Base-by-base conservation (phyloP, 2,797 vertebrate species). In the Aotus griseimembra region DNA sequence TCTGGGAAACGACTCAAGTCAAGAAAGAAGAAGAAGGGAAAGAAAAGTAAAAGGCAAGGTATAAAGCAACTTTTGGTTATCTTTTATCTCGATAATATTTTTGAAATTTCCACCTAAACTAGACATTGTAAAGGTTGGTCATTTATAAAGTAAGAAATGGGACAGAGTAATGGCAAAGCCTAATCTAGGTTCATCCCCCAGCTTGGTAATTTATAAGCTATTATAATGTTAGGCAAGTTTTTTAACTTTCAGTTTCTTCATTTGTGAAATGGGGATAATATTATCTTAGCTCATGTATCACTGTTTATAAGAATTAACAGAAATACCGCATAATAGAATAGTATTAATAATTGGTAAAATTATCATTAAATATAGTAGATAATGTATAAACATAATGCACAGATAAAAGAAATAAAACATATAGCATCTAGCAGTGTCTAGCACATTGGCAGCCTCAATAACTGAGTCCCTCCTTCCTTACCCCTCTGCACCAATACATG, bases 191-290 rank as follows among this genome's bases (percentile, higher is more conserved):
- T 80, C 15, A 73, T 19, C 13, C 3, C 14, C 24, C 26, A 28
- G n/a, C 22, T 80, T 73, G 50, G 80, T 61, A 73, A 52, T 52
- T 50, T 61, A 67, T 50, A 79, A 79, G 46, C 19, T 73, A 64
- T 20, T 86, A 10, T 19, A 92, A 75, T 22, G 26, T 67, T 4
- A 39, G 46, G 15, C 48, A 82, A 84, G 17, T 87, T 80, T 88
- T 64, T 20, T 93, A 48, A 83, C 33, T 80, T 93, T 93, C 22
- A 33, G 46, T 91, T 86, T 96, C 80, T 72, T 96, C 52, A 85
- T 82, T 33, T 92, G 46, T 95, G 67, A 90, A 95, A 95, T 30
- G 61, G 17, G 7, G 4, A 36, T 41, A 80, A 36, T 52, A 80
- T 7, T 64, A 64, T 14, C 70, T 93, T 76, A 81, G 7, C 2